Evolutionary conservation across 2,797 vertebrate genomes (phyloP), one percentile per base, ranked within the genome.

Genomic region (Gymnopithys bicolor): DNA sequence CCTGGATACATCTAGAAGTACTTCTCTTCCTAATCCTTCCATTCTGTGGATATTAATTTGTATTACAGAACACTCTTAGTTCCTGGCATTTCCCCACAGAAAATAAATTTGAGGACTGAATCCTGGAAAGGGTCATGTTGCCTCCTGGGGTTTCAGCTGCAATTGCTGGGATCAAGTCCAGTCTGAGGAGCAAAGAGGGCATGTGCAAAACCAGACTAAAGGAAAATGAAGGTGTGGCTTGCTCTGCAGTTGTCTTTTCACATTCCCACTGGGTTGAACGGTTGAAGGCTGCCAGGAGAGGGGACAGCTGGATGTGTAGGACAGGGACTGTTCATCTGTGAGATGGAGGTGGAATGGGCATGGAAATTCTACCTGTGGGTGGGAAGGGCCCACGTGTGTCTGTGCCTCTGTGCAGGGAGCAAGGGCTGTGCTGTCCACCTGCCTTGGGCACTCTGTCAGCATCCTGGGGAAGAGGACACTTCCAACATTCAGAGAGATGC

Each of bases 311-410:
- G 30, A 17, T 63, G 60, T 43, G 39, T 22, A 19, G 24, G 30
- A 23, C 23, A 45, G 43, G 43, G 37, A 33, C 56, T 12, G n/a
- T 14, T 28, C 59, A 18, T 13, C 22, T 62, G n/a, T 46, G 62
- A 60, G 41, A 3, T n/a, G 70, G n/a, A 69, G 35, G 11, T 33
- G 43, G 62, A 56, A 52, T 2, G 3, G 78, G 53, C 24, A 43
- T 0, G 0, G 45, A 28, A 43, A 45, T 28, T 18, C 32, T 58
- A 49, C 19, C 32, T 10, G 8, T 16, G 45, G 32, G 37, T 41
- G 33, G 43, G 51, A 70, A 55, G 23, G 30, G n/a, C 46, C 32
- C 63, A 11, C 0, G 0, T 52, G 53, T 11, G 39, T 22, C 56
- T 45, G 55, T 53, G 62, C n/a, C 49, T 63, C n/a, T 28, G 53